Base-by-base conservation (phyloP, 2,113 vertebrate genomes). In the Campylomormyrus tamandua region DNA sequence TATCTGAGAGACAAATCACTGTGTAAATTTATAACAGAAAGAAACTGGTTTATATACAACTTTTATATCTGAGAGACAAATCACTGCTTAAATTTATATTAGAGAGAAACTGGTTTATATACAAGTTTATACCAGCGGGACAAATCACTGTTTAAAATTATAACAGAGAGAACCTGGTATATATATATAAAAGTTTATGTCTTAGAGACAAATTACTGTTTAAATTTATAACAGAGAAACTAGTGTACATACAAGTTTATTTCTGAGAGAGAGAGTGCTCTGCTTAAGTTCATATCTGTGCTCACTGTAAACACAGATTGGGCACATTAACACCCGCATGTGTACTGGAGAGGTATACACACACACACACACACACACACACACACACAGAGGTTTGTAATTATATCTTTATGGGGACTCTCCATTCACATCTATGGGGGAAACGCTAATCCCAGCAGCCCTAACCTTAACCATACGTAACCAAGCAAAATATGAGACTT, bases 31-130 rank as follows among this genome's bases (percentile, higher is more conserved):
- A 80, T 80, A 80, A 80, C 11, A 42, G 35, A 80, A 42, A 42
- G 35, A 80, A 80, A 80, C 74, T 5, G 15, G 48, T 87, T 24
- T 87, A 87, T 53, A 87, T 53, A 53, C n/a, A 50, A 87, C 17
- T 5, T 42, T 62, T 39, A 42, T 52, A 24, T 58, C 27, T 87
- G 31, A 87, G 35, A 39, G 31, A 42, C 52, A 52, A 42, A 87
- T 58, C 87, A 58, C 87, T 10, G 74, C 35, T 80, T 80, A 80
- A 80, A 80, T 80, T 42, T 80, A 80, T 80, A 80, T 39, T 39
- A 80, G 31, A 80, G 74, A 80, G 74, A 80, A 80, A 80, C 74
- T 35, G n/a, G n/a, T 87, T 19, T 87, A 87, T 53, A 87, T 53
- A 53, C 74, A 39, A 80, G 74, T 80, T 80, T 80, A 39, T 80